A percentile compares a stretch with the other conserved stretches of the same genome.
phyloP scores from a whole-genome alignment of 2,888 invertebrate species.

The Eristalis arbustorum region DNA sequence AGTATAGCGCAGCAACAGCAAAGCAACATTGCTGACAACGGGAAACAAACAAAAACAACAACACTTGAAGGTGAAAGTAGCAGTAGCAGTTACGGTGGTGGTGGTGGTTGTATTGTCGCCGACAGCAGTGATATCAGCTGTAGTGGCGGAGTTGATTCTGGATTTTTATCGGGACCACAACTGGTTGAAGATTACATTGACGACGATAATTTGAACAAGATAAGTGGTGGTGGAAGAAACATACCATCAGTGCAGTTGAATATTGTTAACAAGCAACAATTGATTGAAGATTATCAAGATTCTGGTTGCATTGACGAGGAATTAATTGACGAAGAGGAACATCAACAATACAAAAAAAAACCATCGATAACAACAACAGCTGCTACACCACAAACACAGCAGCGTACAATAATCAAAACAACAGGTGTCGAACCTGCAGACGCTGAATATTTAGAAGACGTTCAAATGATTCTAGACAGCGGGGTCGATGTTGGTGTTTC shows the following conservation, averaged over 20 bases:
- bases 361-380: conserved; percentile 56
- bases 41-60: conserved; percentile 11
- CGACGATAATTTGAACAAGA: conserved; percentile 72
- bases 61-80: conserved; percentile 53
- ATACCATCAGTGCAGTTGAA: conserved; percentile 58
- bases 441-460: conserved; percentile 58
- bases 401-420: conserved; percentile 54
- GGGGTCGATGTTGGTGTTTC: conserved; percentile 84
- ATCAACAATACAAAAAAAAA: conserved; percentile 9
- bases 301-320: conserved; percentile 75
- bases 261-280: conserved; percentile 32
- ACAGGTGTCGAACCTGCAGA: conserved; percentile 36
- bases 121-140: conserved; percentile 39
- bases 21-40: conserved; percentile 51
- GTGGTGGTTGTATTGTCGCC: conserved; percentile 22
- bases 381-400: conserved; percentile 67
- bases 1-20: conserved; percentile 35
- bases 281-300: conserved; percentile 70
- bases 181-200: conserved; percentile 56
- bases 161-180: conserved; percentile 81
- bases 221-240: conserved; percentile 20
- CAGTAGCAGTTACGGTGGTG: conserved; percentile 37
- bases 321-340: conserved; percentile 62
- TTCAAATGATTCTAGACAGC: conserved; percentile 84
- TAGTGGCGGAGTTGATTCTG: conserved; percentile 78